Evolutionary conservation across 2,888 invertebrate genomes (phyloP).

Genomic region (Cryptus armator): DNA sequence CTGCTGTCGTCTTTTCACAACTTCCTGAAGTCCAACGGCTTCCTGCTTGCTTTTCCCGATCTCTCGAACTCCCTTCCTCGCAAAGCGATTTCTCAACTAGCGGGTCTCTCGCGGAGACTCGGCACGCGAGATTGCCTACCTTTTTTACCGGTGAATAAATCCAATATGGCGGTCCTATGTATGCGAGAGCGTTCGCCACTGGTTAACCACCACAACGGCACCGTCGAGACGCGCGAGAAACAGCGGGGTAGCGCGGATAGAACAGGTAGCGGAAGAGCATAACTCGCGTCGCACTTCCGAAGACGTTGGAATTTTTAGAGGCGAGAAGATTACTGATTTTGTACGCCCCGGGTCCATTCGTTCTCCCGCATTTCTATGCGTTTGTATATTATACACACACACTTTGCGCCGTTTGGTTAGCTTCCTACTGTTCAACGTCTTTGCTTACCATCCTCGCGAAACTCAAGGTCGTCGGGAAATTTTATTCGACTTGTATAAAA

Average conservation of each 20-base stretch:
- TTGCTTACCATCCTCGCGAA: not conserved
- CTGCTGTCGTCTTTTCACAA: conserved; percentile 65
- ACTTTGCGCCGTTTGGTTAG: conserved; percentile 3
- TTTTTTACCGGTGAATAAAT: conserved; percentile 32
- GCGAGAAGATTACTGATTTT: conserved; percentile 78
- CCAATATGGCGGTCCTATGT: conserved; percentile 37
- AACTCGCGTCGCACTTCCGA: conserved; percentile 48
- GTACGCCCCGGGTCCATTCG: conserved; percentile 76
- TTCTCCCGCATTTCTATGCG: conserved; percentile 67
- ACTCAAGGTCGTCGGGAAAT: not conserved
- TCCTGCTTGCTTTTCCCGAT: conserved; percentile 66
- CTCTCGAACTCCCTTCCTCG: conserved; percentile 39
- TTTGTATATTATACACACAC: conserved; percentile 2
- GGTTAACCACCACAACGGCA: conserved; percentile 41
- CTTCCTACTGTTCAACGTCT: conserved; percentile 9
- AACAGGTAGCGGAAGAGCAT: conserved; percentile 44
- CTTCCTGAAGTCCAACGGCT: conserved; percentile 68
- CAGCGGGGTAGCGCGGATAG: conserved; percentile 43
- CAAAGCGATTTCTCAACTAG: conserved; percentile 12
- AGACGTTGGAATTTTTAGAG: conserved; percentile 55
- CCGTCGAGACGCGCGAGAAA: conserved; percentile 37
- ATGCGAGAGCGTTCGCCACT: not conserved
- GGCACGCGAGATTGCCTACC: conserved; percentile 61
- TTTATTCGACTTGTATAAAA: not conserved
- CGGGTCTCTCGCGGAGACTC: conserved; percentile 49